Conservation (phyloP, 2,113 vertebrate genomes). For the Cathartes aura region DNA sequence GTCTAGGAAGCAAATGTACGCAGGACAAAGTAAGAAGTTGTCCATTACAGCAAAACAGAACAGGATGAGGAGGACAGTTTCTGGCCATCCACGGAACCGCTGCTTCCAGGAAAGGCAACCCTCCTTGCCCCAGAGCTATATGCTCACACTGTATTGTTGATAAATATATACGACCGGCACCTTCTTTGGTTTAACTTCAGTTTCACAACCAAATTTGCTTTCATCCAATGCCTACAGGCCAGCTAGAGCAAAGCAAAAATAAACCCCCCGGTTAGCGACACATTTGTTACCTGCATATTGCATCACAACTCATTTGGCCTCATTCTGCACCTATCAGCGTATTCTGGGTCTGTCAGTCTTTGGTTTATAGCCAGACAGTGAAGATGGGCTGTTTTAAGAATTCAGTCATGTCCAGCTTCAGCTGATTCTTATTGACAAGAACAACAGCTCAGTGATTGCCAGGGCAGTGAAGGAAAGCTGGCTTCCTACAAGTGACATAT, state of each 20-base stretch:
- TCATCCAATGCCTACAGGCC: background rate
- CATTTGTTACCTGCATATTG: background rate
- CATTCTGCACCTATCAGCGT: background rate
- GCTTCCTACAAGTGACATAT: background rate
- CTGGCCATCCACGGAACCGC: accelerated
- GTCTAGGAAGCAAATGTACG: background rate
- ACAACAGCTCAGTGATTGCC: background rate
- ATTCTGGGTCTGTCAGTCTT: background rate
- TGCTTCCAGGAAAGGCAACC: background rate
- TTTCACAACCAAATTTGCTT: background rate
- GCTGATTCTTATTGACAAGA: background rate
- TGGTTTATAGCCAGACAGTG: accelerated
- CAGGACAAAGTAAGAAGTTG: background rate
- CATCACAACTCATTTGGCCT: background rate
- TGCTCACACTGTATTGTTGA: background rate
- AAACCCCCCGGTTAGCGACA: background rate
- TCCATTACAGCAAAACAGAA: background rate
- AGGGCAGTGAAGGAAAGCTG: background rate
- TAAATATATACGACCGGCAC: no score
- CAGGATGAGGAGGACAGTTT: background rate
- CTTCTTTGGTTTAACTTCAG: background rate
- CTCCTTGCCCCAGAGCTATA: background rate
- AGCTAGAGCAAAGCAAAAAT: background rate
- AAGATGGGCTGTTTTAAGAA: background rate
- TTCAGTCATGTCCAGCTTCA: background rate